Evolutionary conservation across 2,113 vertebrate genomes (phyloP).

Genomic region (Morone saxatilis): DNA sequence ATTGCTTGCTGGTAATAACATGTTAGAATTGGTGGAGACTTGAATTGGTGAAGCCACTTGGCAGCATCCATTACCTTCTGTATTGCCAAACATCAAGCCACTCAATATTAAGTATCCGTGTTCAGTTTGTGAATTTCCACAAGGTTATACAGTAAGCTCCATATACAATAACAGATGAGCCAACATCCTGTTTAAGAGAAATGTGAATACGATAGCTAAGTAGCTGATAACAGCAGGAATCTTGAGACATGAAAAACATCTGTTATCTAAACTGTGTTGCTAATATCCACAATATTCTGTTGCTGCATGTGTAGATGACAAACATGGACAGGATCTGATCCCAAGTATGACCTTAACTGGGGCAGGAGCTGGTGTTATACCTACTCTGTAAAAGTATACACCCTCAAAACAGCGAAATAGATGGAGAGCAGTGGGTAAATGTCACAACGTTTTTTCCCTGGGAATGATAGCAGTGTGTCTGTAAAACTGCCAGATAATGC

Average conservation of each 20-base stretch:
- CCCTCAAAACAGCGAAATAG: background rate
- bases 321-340: slow-evolving; percentile 7
- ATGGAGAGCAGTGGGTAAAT: slow-evolving; percentile 28
- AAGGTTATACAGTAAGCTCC: background rate
- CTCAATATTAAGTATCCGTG: slow-evolving; percentile 9
- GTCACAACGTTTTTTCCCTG: slow-evolving; percentile 11
- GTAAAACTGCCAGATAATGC: slow-evolving; percentile 34
- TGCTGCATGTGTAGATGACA: slow-evolving; percentile 3
- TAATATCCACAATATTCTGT: slow-evolving; percentile 2
- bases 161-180: slow-evolving; percentile 33
- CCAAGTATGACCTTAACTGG: slow-evolving; percentile 24
- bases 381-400: background rate
- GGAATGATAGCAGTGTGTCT: slow-evolving; percentile 19
- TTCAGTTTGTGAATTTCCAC: background rate
- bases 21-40: too few species aligned
- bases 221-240: slow-evolving; percentile 34
- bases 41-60: background rate
- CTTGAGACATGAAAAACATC: slow-evolving; percentile 28
- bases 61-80: background rate
- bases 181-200: slow-evolving; percentile 15
- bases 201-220: slow-evolving; percentile 18
- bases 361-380: background rate
- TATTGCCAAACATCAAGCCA: background rate
- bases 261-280: slow-evolving; percentile 7
- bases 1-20: too few species aligned